Base-by-base conservation (phyloP, 30 jellyfish, hydroid and myxozoan species). In the Hydractinia echinata region DNA sequence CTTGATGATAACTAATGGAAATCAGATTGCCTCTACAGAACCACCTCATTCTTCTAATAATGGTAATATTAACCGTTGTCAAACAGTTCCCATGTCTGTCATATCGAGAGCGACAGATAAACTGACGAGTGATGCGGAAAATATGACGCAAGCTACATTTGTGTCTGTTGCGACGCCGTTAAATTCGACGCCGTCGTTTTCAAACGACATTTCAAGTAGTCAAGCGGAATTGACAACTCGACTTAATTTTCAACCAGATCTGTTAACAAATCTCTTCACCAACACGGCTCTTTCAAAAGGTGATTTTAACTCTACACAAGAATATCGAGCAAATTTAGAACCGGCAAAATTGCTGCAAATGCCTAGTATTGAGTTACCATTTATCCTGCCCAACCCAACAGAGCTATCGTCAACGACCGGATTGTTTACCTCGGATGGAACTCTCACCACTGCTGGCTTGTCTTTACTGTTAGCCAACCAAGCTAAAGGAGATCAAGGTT, bases 311-410 rank as follows among this genome's bases (percentile, higher is more conserved):
- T n/a, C 19, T 51, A 44, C n/a, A 0, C 44, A 56, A 52, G 18
- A 14, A 7, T 49, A 77, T 8, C 16, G 39, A 55, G 51, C 82
- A 9, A 8, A n/a, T 11, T 13, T 19, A 51, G 51, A 53, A 4
- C 6, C 55, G 52, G 2, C 11, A 21, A 60, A 74, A 74, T 48
- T n/a, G 51, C 44, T 74, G n/a, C 51, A 53, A 13, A 72, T 20
- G 8, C 81, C 88, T 19, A 80, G 48, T 78, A 60, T 58, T 60
- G 83, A 80, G 30, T 80, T 86, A 51, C 95, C 97, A 4, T 76
- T 90, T 76, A 78, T 91, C 20, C 85, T 91, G 39, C 53, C 93
- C 16, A 69, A 79, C 16, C 87, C 82, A 51, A 74, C 83, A 7
- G 81, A 64, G 10, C 39, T 86, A 11, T 88, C 78, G 44, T 77